These are phyloP conservation scores for Rhabdomys pumilio DNA, from an alignment of 2,797 vertebrate species.

Conservation along the genomic window DNA sequence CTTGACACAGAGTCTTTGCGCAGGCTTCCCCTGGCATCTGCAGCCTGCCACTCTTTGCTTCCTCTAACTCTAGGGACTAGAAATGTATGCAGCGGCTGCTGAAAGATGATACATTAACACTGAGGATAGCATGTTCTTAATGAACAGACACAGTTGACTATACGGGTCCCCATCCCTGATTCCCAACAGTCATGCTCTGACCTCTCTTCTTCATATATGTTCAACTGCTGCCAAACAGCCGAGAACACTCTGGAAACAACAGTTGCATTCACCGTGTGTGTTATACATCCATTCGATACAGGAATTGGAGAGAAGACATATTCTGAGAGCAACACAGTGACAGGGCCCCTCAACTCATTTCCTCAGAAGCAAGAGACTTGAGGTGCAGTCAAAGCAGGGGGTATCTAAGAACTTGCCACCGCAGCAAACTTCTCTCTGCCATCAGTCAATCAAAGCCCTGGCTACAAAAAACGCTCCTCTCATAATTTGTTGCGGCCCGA, in stretches of 20 bases:
- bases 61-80: background rate
- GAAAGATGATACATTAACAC: background rate
- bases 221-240: background rate
- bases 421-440: background rate
- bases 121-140: background rate
- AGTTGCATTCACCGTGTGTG: background rate
- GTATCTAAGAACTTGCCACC: background rate
- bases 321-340: background rate
- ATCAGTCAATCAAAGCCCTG: background rate
- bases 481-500: background rate
- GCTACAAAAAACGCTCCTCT: background rate
- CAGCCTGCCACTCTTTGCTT: background rate
- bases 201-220: background rate
- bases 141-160: background rate
- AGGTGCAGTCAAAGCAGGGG: background rate
- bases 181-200: background rate
- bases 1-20: slow-evolving; percentile 55
- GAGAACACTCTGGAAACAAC: background rate
- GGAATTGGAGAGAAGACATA: background rate
- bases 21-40: background rate
- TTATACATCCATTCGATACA: rapidly evolving
- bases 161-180: background rate
- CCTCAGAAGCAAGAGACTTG: background rate
- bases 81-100: background rate
- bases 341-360: no score